Conservation (phyloP, 2,888 invertebrate genomes). For the Chymomyza fuscimana region DNA sequence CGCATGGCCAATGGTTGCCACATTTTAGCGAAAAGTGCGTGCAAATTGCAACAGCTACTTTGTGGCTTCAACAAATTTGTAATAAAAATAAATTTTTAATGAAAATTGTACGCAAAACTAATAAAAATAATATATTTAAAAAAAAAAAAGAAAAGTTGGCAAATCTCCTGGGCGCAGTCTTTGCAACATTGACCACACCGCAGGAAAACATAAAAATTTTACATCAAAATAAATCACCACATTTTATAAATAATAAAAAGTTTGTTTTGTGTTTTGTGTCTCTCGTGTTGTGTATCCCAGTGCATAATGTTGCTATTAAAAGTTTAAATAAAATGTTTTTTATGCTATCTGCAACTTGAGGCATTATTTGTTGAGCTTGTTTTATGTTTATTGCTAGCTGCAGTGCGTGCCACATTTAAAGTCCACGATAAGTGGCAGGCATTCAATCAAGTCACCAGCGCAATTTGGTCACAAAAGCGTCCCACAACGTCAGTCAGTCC, state of each 20-base stretch:
- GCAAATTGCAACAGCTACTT: not conserved
- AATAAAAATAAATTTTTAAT: not conserved
- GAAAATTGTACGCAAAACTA: constrained; percentile 4
- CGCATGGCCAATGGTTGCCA: constrained; percentile 29
- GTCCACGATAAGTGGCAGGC: constrained; percentile 59
- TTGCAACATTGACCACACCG: not conserved
- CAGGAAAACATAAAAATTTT: not conserved
- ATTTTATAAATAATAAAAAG: constrained; percentile 9
- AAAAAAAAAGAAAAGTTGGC: not conserved
- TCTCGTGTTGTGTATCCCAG: not conserved
- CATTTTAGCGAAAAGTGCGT: not conserved
- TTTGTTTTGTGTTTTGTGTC: not conserved
- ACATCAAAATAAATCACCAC: constrained; percentile 2
- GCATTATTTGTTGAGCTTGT: not conserved
- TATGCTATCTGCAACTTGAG: not conserved
- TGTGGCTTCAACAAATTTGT: not conserved
- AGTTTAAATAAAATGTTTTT: not conserved
- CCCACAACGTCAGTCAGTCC: constrained; percentile 15
- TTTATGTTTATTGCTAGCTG: constrained; percentile 44
- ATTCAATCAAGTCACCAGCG: constrained; percentile 18
- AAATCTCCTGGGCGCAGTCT: not conserved
- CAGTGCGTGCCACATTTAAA: constrained; percentile 45
- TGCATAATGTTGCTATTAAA: not conserved
- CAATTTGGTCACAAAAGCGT: constrained; percentile 29
- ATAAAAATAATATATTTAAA: not conserved